Evolutionary conservation across 2,888 invertebrate species (phyloP).

Genomic region (Exocentrus adspersus): DNA sequence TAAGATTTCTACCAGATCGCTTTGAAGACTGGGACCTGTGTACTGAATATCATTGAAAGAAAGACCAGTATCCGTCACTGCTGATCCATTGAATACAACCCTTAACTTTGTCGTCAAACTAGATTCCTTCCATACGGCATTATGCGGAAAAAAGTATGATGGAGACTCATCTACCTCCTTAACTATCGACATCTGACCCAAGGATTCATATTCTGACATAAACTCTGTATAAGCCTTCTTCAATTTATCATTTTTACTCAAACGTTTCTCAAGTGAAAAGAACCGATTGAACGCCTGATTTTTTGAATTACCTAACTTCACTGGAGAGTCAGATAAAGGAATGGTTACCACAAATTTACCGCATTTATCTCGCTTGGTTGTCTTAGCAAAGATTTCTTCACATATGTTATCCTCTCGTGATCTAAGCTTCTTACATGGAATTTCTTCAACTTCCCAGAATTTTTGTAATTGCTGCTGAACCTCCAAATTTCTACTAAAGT

Average conservation of each 20-base stretch:
- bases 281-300: slow-evolving; percentile 28
- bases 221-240: background rate
- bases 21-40: too few relatives aligned
- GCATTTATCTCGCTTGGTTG: background rate
- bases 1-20: too few relatives aligned
- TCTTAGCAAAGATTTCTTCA: slow-evolving; percentile 27
- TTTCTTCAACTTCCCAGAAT: slow-evolving; percentile 28
- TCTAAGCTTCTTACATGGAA: background rate
- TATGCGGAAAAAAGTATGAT: slow-evolving; percentile 18
- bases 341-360: slow-evolving; percentile 23
- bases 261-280: slow-evolving; percentile 15
- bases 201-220: background rate
- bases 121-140: slow-evolving; percentile 31
- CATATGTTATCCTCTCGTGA: slow-evolving; percentile 29
- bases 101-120: slow-evolving; percentile 31
- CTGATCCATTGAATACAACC: slow-evolving; percentile 33
- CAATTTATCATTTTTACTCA: background rate
- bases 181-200: slow-evolving; percentile 13
- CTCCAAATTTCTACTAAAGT: background rate
- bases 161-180: background rate
- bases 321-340: slow-evolving; percentile 23
- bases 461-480: background rate
- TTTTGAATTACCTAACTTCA: slow-evolving; percentile 29
- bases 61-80: background rate
- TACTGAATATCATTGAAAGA: too few relatives aligned